phyloP scores from a whole-genome alignment of 2,888 invertebrate species.

The Poecilus cupreus region DNA sequence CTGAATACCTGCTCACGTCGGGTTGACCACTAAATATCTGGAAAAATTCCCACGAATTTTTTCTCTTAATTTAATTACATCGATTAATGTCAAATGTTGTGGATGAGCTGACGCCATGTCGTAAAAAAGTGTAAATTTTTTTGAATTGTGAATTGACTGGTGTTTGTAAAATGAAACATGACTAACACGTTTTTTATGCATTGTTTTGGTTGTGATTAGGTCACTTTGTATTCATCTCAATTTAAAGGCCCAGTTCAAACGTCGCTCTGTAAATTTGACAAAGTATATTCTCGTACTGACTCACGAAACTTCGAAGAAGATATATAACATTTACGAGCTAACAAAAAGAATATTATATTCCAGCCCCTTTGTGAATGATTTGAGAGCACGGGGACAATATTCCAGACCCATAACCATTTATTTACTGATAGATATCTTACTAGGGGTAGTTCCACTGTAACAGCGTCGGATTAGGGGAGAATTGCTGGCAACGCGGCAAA shows the following conservation, averaged over 20 bases:
- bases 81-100: constrained; percentile 49
- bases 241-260: neutral
- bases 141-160: constrained; percentile 11
- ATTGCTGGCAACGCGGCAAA: neutral
- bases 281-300: neutral
- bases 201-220: neutral
- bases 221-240: neutral
- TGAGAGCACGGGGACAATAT: constrained; percentile 2
- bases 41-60: constrained; percentile 40
- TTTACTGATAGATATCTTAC: constrained; percentile 39
- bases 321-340: constrained; percentile 34
- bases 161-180: constrained; percentile 24
- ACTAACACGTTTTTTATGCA: neutral
- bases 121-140: constrained; percentile 47
- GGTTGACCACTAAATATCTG: constrained; percentile 24
- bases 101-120: constrained; percentile 1
- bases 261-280: neutral
- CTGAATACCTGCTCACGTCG: neutral
- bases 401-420: constrained; percentile 33
- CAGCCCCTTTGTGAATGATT: constrained; percentile 23
- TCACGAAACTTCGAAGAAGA: neutral
- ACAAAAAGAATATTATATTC: constrained; percentile 27
- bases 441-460: neutral
- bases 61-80: constrained; percentile 51
- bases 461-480: constrained; percentile 4